Evolutionary conservation across 2,888 invertebrate genomes (phyloP), one percentile per base, ranked within the genome.

Genomic region (Drosophila hawaiiensis): DNA sequence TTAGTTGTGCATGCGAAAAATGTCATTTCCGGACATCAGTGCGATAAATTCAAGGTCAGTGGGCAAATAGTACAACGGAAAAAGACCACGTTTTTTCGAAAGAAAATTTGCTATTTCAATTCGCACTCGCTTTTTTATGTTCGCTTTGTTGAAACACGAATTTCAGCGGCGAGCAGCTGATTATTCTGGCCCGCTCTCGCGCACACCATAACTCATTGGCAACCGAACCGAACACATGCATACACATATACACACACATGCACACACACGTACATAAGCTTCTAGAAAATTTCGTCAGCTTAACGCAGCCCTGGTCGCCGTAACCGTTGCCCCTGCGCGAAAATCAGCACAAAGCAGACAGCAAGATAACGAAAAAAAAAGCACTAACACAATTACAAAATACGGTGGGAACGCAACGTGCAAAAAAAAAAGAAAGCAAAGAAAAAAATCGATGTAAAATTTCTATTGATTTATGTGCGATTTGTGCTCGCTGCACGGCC

Each of bases 281-380:
- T 86, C 85, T 86, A 86, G 85, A 86, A 86, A 79, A 65, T 76
- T 84, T 85, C 88, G 80, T 85, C 88, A 77, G 78, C 60, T 14
- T 9, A 25, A n/a, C 55, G 84, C 69, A 86, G 85, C 85, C 85
- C 85, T 86, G 85, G 85, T 80, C 49, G 16, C 64, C 65, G 68
- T 78, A 74, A 73, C 82, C 82, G 82, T 78, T 75, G 82, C 82
- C 82, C 78, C 82, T 76, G 76, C 66, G 66, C 85, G 90, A 82
- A 90, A 70, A 54, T 12, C 63, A 60, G 68, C 73, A 62, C 69
- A 90, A 86, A 88, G 85, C 73, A 60, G 16, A 76, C 66, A 33
- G 14, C 25, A 62, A 35, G 74, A 82, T 78, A 78, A 82, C 70
- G 76, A 75, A 63, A 68, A 49, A 62, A 62, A 63, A 28, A 43